Evolutionary conservation across 2,113 vertebrate genomes (phyloP).

Genomic region (Melanostigma gelatinosum): DNA sequence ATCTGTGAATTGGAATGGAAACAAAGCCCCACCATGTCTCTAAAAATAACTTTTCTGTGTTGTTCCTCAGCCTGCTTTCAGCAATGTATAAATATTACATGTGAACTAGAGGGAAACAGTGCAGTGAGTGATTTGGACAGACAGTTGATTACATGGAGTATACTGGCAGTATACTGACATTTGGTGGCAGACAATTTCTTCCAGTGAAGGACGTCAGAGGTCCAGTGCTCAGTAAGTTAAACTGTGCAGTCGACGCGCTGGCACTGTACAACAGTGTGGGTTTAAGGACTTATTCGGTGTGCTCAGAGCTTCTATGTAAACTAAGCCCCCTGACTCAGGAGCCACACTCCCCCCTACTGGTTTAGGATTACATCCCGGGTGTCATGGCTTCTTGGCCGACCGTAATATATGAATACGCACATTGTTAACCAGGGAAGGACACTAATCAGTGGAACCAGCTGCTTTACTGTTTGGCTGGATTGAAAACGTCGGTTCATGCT

Average conservation of each 20-base stretch:
- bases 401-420: neutral
- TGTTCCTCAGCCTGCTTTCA: slow-evolving; percentile 2
- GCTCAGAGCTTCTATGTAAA: slow-evolving; percentile 14
- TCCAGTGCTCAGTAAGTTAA: neutral
- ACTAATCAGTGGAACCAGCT: neutral
- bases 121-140: neutral
- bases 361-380: slow-evolving; percentile 15
- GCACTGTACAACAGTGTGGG: neutral
- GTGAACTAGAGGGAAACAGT: neutral
- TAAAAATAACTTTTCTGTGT: slow-evolving; percentile 24
- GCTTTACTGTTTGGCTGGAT: neutral
- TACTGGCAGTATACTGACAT: neutral
- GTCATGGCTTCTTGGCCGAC: neutral
- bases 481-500: neutral
- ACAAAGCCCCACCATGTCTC: neutral
- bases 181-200: neutral
- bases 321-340: slow-evolving; percentile 21
- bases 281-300: slow-evolving; percentile 17
- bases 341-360: slow-evolving; percentile 19
- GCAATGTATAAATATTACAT: slow-evolving; percentile 21
- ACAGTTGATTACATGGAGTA: neutral
- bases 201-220: neutral
- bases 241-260: neutral
- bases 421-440: neutral
- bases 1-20: slow-evolving; percentile 30